Conservation (phyloP, 92 coral and sea anemone genomes). For the Epizoanthus scotinus region DNA sequence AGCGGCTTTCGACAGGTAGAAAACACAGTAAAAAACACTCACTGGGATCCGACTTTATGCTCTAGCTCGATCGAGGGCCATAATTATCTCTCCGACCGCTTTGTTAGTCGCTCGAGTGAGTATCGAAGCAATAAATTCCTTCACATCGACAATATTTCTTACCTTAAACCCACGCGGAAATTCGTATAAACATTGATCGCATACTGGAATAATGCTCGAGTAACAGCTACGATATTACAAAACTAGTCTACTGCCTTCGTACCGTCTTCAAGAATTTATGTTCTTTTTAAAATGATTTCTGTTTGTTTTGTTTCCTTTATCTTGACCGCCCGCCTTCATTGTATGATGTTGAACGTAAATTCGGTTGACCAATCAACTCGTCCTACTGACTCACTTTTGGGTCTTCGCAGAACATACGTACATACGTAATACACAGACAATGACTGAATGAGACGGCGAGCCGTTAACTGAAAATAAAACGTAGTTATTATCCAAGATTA, state of each 20-base stretch:
- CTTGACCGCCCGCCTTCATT: constrained; percentile 50
- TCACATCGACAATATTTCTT: constrained; percentile 10
- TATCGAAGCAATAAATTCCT: constrained; percentile 3
- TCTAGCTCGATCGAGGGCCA: not conserved
- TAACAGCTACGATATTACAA: not conserved
- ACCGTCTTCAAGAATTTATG: constrained; percentile 8
- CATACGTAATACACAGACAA: not conserved
- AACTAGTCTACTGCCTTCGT: not conserved
- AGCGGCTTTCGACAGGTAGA: not conserved
- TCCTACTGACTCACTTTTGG: constrained; percentile 13
- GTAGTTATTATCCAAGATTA: not conserved
- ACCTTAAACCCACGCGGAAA: constrained; percentile 8
- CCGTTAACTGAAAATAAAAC: not conserved
- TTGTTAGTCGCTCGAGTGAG: not conserved
- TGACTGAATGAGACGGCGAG: too few species aligned
- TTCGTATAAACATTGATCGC: not conserved
- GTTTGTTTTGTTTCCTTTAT: constrained; percentile 49
- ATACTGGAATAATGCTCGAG: not conserved
- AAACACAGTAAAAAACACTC: not conserved
- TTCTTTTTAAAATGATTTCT: constrained; percentile 45
- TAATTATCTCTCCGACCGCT: not conserved
- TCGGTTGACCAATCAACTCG: constrained; percentile 27
- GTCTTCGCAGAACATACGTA: not conserved
- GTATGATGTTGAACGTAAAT: not conserved
- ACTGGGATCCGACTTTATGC: not conserved